These are phyloP conservation scores for Tinea pellionella DNA, from an alignment of 2,888 invertebrate genomes.

Conservation along the genomic window DNA sequence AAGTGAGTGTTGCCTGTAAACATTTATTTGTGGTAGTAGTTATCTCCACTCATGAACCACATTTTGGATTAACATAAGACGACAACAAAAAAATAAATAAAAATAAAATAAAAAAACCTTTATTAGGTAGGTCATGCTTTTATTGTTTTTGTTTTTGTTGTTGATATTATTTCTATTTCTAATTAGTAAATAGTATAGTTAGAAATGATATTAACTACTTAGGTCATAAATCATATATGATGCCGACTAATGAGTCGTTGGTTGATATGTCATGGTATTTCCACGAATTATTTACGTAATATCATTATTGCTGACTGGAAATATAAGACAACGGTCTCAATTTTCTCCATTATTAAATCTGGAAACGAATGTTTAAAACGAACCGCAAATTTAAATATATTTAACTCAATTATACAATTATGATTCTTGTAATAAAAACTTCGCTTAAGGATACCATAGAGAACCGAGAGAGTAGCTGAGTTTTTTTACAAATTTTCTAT, in stretches of 20 bases:
- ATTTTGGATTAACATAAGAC: no score
- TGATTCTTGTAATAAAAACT: background rate
- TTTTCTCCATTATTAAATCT: background rate
- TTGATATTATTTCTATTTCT: background rate
- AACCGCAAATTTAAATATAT: background rate
- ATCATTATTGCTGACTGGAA: background rate
- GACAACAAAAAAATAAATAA: no score
- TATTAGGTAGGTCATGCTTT: no score
- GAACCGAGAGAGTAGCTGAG: background rate
- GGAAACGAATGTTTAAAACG: background rate
- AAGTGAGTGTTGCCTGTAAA: no score
- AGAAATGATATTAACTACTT: background rate
- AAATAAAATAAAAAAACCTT: no score
- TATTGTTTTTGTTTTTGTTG: no score
- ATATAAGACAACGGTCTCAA: background rate
- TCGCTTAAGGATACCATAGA: background rate
- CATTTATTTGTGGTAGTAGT: no score
- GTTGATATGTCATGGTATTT: background rate
- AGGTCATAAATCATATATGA: background rate
- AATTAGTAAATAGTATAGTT: background rate
- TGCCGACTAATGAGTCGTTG: background rate
- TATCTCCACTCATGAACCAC: no score
- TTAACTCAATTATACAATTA: background rate
- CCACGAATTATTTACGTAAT: background rate
- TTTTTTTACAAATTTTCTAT: no score